Percentiles rank a stretch among this genome's conserved stretches.
Evolutionary conservation across 1,140 invertebrate genomes (phyloP).

Genomic region (Sitobion miscanthi): DNA sequence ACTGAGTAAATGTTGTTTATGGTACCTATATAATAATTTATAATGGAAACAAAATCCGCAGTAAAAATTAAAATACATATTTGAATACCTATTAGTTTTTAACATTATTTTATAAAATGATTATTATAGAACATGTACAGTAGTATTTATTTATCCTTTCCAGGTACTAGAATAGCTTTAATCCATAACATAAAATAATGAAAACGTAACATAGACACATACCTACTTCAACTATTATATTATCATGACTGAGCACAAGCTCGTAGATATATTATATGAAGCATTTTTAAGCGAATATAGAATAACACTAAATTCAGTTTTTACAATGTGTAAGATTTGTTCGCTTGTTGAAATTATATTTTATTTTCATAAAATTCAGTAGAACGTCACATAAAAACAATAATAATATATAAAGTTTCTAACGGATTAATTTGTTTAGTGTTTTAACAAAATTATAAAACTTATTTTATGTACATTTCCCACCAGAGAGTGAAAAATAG

Average conservation of each 20-base stretch:
- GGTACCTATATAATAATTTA: neutral
- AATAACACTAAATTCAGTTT: neutral
- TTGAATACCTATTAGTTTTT: too few species aligned
- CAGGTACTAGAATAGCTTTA: too few species aligned
- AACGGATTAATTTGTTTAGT: slow-evolving; percentile 11
- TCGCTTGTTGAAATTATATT: neutral
- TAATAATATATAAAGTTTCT: slow-evolving; percentile 25
- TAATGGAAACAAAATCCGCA: neutral
- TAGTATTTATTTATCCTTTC: too few species aligned
- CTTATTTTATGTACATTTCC: neutral
- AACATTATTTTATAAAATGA: neutral
- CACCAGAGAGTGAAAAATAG: neutral
- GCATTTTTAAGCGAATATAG: neutral
- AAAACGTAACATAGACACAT: too few species aligned
- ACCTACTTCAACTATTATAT: too few species aligned
- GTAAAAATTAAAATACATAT: too few species aligned
- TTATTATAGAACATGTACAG: neutral
- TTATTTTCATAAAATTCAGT: neutral
- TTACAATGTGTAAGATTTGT: neutral
- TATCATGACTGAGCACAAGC: too few species aligned
- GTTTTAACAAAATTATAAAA: slow-evolving; percentile 32
- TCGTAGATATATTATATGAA: too few species aligned
- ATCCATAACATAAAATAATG: too few species aligned
- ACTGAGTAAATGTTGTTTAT: neutral
- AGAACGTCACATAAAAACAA: neutral